phyloP scores from a whole-genome alignment of 2,113 vertebrate species.

The Rhynchomys soricoides region DNA sequence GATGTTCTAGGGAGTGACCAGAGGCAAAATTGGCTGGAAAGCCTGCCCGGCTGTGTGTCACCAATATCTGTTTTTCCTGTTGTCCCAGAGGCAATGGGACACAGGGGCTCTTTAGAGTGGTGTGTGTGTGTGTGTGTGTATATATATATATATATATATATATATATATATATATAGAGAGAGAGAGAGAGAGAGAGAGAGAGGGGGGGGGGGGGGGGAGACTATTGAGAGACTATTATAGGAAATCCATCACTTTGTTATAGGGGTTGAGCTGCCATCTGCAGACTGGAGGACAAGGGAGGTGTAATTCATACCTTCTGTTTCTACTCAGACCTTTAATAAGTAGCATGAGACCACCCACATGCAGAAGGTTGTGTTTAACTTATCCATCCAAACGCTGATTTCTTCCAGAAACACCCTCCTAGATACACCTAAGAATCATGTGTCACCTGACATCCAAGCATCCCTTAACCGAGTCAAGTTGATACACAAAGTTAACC shows the following conservation, averaged over 20 bases:
- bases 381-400: not conserved
- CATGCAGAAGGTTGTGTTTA: not conserved
- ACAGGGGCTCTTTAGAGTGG: not conserved
- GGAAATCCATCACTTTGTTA: not conserved
- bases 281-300: not conserved
- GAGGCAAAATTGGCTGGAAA: not conserved
- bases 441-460: not conserved
- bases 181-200: too few species aligned
- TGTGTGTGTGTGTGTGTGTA: too few species aligned
- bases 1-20: not conserved
- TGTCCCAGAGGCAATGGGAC: not conserved
- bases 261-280: not conserved
- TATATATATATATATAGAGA: too few species aligned
- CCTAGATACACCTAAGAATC: not conserved
- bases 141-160: not conserved
- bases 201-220: too few species aligned
- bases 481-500: not conserved
- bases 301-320: not conserved
- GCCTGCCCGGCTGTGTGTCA: not conserved
- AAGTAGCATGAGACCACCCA: not conserved
- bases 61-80: not conserved
- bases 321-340: not conserved
- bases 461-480: not conserved
- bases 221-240: not conserved
- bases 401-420: not conserved